Evolutionary conservation across 2,888 invertebrate species (phyloP).

Genomic region (Macaria liturata): DNA sequence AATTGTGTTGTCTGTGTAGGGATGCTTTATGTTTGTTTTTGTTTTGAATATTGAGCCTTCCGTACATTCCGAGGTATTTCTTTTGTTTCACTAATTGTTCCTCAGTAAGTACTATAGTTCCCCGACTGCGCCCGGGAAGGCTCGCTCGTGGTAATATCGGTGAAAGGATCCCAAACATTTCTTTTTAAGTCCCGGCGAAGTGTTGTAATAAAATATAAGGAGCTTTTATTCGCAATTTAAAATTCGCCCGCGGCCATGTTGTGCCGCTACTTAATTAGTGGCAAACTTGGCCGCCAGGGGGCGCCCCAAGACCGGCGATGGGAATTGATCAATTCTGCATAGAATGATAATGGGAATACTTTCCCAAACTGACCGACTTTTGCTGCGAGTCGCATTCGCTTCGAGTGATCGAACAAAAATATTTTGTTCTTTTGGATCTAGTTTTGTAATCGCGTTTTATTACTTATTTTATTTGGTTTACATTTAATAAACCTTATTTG

Average conservation of each 20-base stretch:
- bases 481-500: no score
- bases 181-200: constrained; percentile 17
- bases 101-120: constrained; percentile 2
- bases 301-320: constrained; percentile 23
- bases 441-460: no score
- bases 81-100: constrained; percentile 10
- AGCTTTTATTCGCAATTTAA: constrained; percentile 26
- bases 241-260: constrained; percentile 34
- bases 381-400: constrained; percentile 2
- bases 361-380: constrained; percentile 10
- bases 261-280: constrained; percentile 56
- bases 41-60: constrained; percentile 14
- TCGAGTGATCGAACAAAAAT: not conserved
- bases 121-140: not conserved
- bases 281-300: constrained; percentile 54
- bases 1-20: constrained; percentile 27
- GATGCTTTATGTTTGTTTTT: constrained; percentile 3
- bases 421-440: no score
- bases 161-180: constrained; percentile 17
- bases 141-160: constrained; percentile 14
- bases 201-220: constrained; percentile 24
- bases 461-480: no score
- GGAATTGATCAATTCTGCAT: constrained; percentile 29
- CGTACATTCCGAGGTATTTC: not conserved
- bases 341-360: constrained; percentile 23